phyloP scores from a whole-genome alignment of 2,113 vertebrate genomes.

The Henicopernis longicauda region DNA sequence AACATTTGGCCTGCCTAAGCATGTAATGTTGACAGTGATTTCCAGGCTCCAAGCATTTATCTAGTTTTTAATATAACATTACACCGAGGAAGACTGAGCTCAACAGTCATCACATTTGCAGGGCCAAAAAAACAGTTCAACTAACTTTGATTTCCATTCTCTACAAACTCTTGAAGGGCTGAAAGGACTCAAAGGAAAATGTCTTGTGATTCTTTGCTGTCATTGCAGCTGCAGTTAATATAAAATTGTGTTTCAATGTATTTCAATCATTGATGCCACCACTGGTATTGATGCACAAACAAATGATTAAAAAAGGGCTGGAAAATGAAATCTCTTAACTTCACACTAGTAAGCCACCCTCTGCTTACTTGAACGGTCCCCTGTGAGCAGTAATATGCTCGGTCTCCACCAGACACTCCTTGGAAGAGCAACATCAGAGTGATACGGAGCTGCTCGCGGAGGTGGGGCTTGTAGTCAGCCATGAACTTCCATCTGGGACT shows the following conservation, averaged over 20 bases:
- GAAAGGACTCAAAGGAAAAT: background rate
- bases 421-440: background rate
- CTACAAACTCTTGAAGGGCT: background rate
- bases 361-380: background rate
- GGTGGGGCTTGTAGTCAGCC: background rate
- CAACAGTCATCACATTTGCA: background rate
- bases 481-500: background rate
- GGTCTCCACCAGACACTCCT: background rate
- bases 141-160: background rate
- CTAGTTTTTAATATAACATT: background rate
- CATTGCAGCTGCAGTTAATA: background rate
- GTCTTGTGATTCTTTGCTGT: background rate
- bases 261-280: background rate
- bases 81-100: background rate
- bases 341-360: background rate
- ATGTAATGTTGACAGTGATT: background rate
- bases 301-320: background rate
- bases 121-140: background rate
- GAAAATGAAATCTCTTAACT: background rate
- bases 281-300: background rate
- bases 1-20: background rate
- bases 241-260: background rate
- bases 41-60: background rate
- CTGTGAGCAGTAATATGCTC: background rate
- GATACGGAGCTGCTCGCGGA: rapidly evolving